Evolutionary conservation across 2,888 invertebrate species (phyloP), one percentile per base, ranked within the genome.

Genomic region (Endotricha flammealis): DNA sequence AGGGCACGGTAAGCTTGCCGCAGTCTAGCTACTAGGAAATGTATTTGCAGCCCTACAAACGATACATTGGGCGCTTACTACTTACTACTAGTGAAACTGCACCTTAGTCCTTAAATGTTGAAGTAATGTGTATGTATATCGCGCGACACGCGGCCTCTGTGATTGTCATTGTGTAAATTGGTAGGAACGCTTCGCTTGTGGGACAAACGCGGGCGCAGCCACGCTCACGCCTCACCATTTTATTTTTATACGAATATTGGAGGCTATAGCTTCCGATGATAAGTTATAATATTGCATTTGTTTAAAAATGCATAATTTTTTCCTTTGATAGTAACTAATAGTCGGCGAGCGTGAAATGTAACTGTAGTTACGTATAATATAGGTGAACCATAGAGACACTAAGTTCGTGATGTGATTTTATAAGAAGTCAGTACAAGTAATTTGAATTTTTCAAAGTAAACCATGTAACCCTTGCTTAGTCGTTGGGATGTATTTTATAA

Each of bases 221-320:
- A n/a, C n/a, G 66, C 76, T 74, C 79, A 74, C 58, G 60, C 77
- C 75, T 75, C 69, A 75, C 68, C 72, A 73, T 71, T 59, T 58
- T 71, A 69, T 73, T 73, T 72, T 74, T 72, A 63, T 70, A 74
- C 51, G 60, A 54, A 59, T 67, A 65, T 77, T 71, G 70, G 66
- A 55, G 72, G 60, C 53, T 44, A 25, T 29, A 38, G 58, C 54
- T 64, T 53, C 62, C 61, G 59, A 70, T 76, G 54, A 62, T 55
- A 62, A 48, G 60, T 59, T 60, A n/a, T 60, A 62, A 56, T 63
- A 57, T 66, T 71, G 79, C 79, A 81, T 81, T 80, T 81, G 78
- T 81, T 81, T 77, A 78, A 80, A 63, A 81, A 79, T 81, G 79
- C 78, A 70, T 69, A 69, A n/a, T n/a, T 60, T 57, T 66, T 66